A percentile compares a stretch with the other conserved stretches of the same genome.
Evolutionary conservation across 2,888 invertebrate genomes (phyloP).

Genomic region (Drepana falcataria): DNA sequence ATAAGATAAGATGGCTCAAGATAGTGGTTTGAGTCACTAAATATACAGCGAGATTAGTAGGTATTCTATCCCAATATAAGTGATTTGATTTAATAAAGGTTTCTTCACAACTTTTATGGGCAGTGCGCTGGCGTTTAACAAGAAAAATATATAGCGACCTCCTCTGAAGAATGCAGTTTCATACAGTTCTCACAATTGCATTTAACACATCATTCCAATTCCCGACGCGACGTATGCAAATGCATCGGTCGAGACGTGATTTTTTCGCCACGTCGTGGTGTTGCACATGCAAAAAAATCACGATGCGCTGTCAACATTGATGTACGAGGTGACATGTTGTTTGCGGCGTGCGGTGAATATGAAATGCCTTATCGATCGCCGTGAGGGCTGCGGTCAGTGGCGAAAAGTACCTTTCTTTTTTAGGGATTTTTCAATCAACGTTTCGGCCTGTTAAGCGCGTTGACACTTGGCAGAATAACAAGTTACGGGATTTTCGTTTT

Average conservation of each 20-base stretch:
- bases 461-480: neutral
- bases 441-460: neutral
- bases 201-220: conserved; percentile 17
- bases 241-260: conserved; percentile 16
- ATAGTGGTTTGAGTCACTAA: too few species aligned
- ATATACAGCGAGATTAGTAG: too few species aligned
- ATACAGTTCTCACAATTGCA: neutral
- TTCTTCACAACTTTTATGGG: too few species aligned
- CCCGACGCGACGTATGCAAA: conserved; percentile 41
- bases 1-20: too few species aligned
- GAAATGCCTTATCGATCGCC: conserved; percentile 7
- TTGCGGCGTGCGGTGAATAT: conserved; percentile 30
- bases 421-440: neutral
- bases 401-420: neutral
- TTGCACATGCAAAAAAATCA: conserved; percentile 41
- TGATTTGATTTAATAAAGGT: too few species aligned
- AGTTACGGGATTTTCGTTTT: neutral
- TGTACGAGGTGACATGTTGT: conserved; percentile 56
- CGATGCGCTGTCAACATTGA: conserved; percentile 42
- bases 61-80: too few species aligned
- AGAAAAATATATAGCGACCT: neutral
- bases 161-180: conserved; percentile 3
- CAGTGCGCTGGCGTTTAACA: too few species aligned
- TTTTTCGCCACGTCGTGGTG: conserved; percentile 18
- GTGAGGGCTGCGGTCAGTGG: neutral